Base-by-base conservation (phyloP, 2,888 invertebrate genomes). In the Aethes cnicana region DNA sequence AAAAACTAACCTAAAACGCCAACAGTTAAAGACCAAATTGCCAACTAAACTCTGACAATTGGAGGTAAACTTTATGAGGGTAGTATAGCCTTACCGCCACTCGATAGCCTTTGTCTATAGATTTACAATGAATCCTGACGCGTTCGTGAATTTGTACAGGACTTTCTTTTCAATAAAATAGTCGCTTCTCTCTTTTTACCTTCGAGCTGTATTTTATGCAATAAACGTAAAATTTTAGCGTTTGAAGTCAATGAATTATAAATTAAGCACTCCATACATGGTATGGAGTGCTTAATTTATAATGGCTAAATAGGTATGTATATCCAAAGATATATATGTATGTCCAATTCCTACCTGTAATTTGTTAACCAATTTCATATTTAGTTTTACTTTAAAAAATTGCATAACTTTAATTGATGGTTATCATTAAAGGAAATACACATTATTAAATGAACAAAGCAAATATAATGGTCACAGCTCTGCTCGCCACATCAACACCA, bases 41-140 rank as follows among this genome's bases (percentile, higher is more conserved):
- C 3, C 18, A 4, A n/a, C 6, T 2, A 11, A 20, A 30, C 8
- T 30, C 5, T 5, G 12, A 6, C n/a, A 21, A 6, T 39, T 20
- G 26, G 46, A 52, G 44, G 52, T 46, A 52, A 30, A 32, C 5
- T 52, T 61, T 58, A 68, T 69, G 64, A 57, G 58, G 70, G 69
- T 67, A 64, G 69, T 74, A 56, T 74, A 58, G 58, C 53, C 55
- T 74, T 71, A 73, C 74, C 63, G 56, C 41, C 57, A 58, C 61
- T 72, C 59, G 50, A 60, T 61, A 54, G 58, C 50, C 52, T 59
- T 66, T 69, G 64, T 65, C 46, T 54, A 52, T 50, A 57, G 42
- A 55, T 64, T 57, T 57, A 59, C 56, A 59, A 67, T 56, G 47
- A 53, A 37, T 39, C 25, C 41, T 35, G 35, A 23, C 30, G 18